phyloP scores from a whole-genome alignment of 2,888 invertebrate species.

The Athripsodes cinereus region DNA sequence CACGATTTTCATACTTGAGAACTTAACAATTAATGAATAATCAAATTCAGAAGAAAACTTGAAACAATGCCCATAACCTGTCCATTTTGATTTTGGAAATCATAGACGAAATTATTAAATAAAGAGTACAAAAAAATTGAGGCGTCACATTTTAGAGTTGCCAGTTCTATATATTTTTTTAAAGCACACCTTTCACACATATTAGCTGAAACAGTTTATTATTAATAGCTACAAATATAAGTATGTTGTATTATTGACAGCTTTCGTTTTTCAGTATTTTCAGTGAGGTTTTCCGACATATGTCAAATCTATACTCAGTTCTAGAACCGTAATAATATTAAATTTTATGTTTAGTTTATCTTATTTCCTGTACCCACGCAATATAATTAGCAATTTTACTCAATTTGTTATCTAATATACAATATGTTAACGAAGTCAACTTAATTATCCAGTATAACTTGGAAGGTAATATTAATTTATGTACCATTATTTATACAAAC shows the following conservation, averaged over 20 bases:
- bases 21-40: not conserved
- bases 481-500: not conserved
- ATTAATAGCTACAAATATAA: too few relatives aligned
- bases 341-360: slow-evolving; percentile 10
- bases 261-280: too few relatives aligned
- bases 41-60: slow-evolving; percentile 4
- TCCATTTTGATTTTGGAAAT: slow-evolving; percentile 8
- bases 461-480: not conserved
- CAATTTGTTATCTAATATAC: too few relatives aligned
- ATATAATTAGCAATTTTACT: not conserved
- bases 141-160: too few relatives aligned
- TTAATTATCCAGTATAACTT: not conserved
- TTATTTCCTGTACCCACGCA: slow-evolving; percentile 18
- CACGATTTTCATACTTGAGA: not conserved
- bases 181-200: too few relatives aligned
- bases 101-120: too few relatives aligned
- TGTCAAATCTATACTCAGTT: slow-evolving; percentile 9
- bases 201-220: too few relatives aligned
- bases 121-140: too few relatives aligned
- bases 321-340: not conserved
- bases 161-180: too few relatives aligned
- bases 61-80: slow-evolving; percentile 11
- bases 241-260: too few relatives aligned
- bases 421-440: not conserved
- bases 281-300: slow-evolving; percentile 11